Base-by-base conservation (phyloP, 2,888 invertebrate genomes). In the Cetonia aurata region DNA sequence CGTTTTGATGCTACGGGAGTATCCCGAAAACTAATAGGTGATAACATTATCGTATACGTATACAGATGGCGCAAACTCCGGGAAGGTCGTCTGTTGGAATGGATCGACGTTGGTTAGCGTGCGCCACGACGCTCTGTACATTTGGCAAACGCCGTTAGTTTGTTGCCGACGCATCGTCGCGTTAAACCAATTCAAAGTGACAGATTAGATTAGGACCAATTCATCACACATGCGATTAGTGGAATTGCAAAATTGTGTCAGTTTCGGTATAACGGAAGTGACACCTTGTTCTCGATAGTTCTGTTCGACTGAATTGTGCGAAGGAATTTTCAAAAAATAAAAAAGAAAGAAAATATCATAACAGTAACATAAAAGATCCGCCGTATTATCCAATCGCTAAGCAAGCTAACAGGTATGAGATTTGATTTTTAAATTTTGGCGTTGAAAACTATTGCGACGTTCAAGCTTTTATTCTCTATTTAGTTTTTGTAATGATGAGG, bases 111-210 rank as follows among this genome's bases (percentile, higher is more conserved):
- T 71, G 68, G 60, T 67, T 68, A 50, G 62, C 65, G 62, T 68
- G 72, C 73, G 75, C 70, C 75, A 57, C 75, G 72, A 73, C 73
- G 73, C 60, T 60, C 53, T 69, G 52, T 69, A 69, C 53, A 69
- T 62, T 69, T 69, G 62, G 69, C 69, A 69, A 69, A 60, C 60
- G 53, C 69, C 62, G 69, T 57, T 69, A 69, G 69, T 69, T 60
- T 60, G 60, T 60, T 60, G 52, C 60, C 52, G 59, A 69, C 69
- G 52, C 53, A 60, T 60, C 60, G 69, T 59, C 69, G 69, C 53
- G 69, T 44, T 60, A 41, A 67, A 69, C 69, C 62, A 50, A 50
- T 65, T 33, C 62, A 65, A 50, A 37, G 62, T 65, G 62, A 50
- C 50, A 65, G 62, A 65, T 65, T 65, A 65, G 52, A 65, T 65